These are phyloP conservation scores for Emydoidea blandingii DNA, from an alignment of 2,797 vertebrate genomes.

Conservation along the genomic window DNA sequence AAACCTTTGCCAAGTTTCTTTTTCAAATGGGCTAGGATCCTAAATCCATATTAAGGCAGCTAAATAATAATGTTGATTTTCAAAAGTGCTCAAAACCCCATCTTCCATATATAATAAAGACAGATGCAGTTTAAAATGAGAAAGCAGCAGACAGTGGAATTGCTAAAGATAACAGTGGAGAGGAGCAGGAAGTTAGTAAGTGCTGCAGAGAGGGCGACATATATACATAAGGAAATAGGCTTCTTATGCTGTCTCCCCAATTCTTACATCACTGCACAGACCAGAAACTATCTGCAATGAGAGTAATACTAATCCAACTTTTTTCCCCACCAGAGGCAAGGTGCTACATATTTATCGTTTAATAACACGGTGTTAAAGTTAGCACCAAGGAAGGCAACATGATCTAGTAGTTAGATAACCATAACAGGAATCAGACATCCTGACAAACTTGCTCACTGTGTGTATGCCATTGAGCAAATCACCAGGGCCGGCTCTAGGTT, in stretches of 20 bases:
- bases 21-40: neutral
- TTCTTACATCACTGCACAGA: neutral
- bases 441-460: neutral
- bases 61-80: neutral
- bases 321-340: neutral
- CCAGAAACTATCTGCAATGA: neutral
- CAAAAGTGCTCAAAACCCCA: neutral
- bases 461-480: neutral
- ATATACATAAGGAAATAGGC: neutral
- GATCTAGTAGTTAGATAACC: neutral
- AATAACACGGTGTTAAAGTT: neutral
- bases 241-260: neutral
- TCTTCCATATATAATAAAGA: neutral
- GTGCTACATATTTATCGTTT: neutral
- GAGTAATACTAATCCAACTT: neutral
- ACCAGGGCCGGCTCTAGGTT: no score
- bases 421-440: neutral
- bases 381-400: neutral
- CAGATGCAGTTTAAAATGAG: neutral
- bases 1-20: neutral
- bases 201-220: neutral
- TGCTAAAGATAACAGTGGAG: neutral
- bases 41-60: neutral
- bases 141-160: neutral
- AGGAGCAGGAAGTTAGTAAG: neutral